Base-by-base conservation (phyloP, 1,140 invertebrate species). In the Eupristina koningsbergeri region DNA sequence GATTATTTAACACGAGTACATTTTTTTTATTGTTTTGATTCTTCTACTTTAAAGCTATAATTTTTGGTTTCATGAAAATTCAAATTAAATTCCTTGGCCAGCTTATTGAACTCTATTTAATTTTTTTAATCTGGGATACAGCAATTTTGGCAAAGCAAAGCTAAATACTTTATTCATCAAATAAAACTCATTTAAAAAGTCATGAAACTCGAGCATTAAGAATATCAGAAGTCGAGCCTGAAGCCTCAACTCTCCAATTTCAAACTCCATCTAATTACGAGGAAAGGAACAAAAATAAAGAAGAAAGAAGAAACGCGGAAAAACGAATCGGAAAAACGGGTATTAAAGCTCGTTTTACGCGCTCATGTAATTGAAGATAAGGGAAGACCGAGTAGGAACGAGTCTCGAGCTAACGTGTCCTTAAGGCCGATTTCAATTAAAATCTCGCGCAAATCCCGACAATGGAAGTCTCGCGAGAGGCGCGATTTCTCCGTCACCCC, bases 341-440 rank as follows among this genome's bases (percentile, higher is more conserved):
- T 50, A 41, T 73, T 58, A 73, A 73, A 17, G 22, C 26, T 63
- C 80, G n/a, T 47, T 73, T 67, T 50, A 47, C 77, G 39, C 36
- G 77, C 58, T 22, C 36, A 29, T 8, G 81, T 83, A 77, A 76
- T 83, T 64, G 73, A 75, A 36, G 36, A 75, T 82, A 82, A 81
- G 31, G 67, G 71, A 81, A 75, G 39, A 58, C 79, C 9, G 13
- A 22, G 39, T 17, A 17, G 7, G 8, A 26, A 31, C 17, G n/a
- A n/a, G n/a, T 71, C 53, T 63, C 26, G 74, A 34, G 74, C 39
- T 15, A 0, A 29, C 63, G 63, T 63, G 79, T 34, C 58, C 81
- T 77, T 63, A 41, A 83, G 22, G 81, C 81, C 81, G 81, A 76
- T 83, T 83, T 77, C 81, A 83, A 83, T 83, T 83, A 83, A 83